Base-by-base conservation (phyloP, 2,888 invertebrate species). In the Cheilosia pagana region DNA sequence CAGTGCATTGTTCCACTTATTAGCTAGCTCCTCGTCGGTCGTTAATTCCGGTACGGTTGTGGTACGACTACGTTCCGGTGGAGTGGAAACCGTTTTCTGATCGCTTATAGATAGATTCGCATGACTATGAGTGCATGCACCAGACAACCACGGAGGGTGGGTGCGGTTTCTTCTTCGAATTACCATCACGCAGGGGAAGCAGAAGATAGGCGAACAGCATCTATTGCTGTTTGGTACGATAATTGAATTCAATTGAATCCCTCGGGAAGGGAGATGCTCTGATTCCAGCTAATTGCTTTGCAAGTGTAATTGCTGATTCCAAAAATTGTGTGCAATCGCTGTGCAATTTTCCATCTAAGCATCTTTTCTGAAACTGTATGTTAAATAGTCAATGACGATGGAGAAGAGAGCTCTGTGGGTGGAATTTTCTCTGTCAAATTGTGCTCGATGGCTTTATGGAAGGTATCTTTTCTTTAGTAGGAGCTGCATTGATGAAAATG, bases 271-370 rank as follows among this genome's bases (percentile, higher is more conserved):
- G 65, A 77, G 65, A 45, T 77, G 81, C 71, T 71, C 77, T 65
- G 81, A 77, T 82, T 82, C 53, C 71, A 65, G 71, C 65, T 77
- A 82, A 81, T 81, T 67, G 45, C 65, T 77, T 60, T 71, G 23
- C 53, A 59, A 71, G 52, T 81, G 59, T 60, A 76, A 81, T 70
- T 52, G 50, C 39, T 82, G 81, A 67, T 67, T 71, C 39, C 39
- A 41, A 59, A 63, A 62, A 53, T 74, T 6, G 35, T 25, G 10
- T 14, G n/a, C n/a, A n/a, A 25, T 23, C 5, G 5, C 14, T 35
- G 50, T 57, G 3, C 35, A 62, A 77, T 70, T 77, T 70, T 60
- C 31, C 28, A n/a, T n/a, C n/a, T n/a, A n/a, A n/a, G n/a, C n/a
- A n/a, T n/a, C n/a, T n/a, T n/a, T n/a, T n/a, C n/a, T n/a, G n/a